These are phyloP conservation scores for Diploptera punctata DNA, from an alignment of 2,888 invertebrate species.

Conservation along the genomic window DNA sequence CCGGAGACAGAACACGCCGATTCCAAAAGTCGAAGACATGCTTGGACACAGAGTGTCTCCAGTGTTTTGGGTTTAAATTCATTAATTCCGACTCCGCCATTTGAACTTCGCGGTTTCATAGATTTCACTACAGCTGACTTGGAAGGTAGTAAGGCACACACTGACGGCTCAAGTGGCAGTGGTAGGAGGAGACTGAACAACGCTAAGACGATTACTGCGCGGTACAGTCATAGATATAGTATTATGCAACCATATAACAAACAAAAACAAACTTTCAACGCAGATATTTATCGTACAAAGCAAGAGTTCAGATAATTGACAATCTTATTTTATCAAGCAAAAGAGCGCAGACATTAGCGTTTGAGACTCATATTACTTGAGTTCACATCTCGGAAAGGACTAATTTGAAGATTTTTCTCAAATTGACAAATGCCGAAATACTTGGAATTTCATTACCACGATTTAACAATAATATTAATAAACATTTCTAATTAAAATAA, in stretches of 20 bases:
- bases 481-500: too few species aligned
- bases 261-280: too few species aligned
- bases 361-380: too few species aligned
- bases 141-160: background rate
- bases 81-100: background rate
- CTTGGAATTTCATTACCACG: too few species aligned
- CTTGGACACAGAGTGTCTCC: constrained; percentile 33
- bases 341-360: too few species aligned
- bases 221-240: background rate
- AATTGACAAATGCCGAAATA: too few species aligned
- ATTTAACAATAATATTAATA: too few species aligned
- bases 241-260: background rate
- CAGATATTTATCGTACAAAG: too few species aligned
- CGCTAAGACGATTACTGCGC: background rate
- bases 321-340: too few species aligned
- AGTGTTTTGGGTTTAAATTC: background rate
- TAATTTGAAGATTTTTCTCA: too few species aligned
- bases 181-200: background rate
- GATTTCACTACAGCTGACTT: background rate
- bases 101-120: background rate
- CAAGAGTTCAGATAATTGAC: too few species aligned
- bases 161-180: background rate
- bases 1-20: constrained; percentile 25
- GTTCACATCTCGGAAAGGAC: too few species aligned
- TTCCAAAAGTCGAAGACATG: constrained; percentile 35